phyloP scores from a whole-genome alignment of 2,888 invertebrate species.

The Odiellus spinosus region DNA sequence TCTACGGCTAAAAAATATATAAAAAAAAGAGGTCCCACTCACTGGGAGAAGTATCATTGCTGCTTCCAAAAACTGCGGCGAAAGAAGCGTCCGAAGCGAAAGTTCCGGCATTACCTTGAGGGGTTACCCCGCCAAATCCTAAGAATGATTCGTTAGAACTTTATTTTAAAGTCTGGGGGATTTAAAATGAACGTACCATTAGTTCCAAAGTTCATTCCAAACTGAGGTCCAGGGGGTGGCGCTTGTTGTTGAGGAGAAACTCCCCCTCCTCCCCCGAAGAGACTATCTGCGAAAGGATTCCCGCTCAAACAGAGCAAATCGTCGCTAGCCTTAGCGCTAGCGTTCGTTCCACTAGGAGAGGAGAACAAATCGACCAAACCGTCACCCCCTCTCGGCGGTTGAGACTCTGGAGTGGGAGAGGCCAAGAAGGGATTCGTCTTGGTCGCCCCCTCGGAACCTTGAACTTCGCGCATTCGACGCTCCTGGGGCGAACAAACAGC shows the following conservation, averaged over 20 bases:
- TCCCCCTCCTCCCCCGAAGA: conserved; percentile 21
- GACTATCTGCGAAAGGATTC: conserved; percentile 61
- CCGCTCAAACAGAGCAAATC: conserved; percentile 56
- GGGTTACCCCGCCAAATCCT: conserved; percentile 25
- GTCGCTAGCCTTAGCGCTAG: conserved; percentile 55
- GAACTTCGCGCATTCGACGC: conserved; percentile 13
- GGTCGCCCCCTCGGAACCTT: conserved; percentile 7
- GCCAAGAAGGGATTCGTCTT: conserved; percentile 16
- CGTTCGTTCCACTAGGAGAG: conserved; percentile 14
- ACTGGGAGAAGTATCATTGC: conserved; percentile 3
- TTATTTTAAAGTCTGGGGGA: too few species aligned
- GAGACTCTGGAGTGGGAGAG: conserved; percentile 7
- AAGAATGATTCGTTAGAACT: conserved; percentile 10
- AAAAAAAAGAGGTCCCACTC: too few species aligned
- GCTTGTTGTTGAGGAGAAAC: conserved; percentile 13
- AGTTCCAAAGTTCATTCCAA: conserved; percentile 9
- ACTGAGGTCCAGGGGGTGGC: conserved; percentile 32
- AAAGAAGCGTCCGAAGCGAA: conserved; percentile 39
- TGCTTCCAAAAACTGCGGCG: conserved; percentile 18
- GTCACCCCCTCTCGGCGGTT: conserved; percentile 5
- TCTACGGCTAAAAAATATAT: too few species aligned
- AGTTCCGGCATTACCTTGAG: conserved; percentile 46
- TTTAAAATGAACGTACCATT: not conserved
- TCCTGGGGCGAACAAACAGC: conserved; percentile 5
- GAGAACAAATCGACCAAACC: conserved; percentile 18